Conservation (phyloP, 1,140 invertebrate species). For the Dendrolimus punctatus region DNA sequence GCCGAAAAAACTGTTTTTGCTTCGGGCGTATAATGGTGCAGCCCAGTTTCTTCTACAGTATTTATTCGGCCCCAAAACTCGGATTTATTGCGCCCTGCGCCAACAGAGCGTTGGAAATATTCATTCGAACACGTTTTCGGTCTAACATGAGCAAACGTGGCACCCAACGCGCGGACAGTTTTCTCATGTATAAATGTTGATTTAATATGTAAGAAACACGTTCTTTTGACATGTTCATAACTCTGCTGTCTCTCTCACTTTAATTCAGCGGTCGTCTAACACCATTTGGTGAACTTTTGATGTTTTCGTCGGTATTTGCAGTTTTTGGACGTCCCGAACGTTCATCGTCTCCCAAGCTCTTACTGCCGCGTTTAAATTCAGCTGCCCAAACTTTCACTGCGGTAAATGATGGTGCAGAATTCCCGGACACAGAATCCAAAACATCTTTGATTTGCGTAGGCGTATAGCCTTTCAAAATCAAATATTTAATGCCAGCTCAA, state of each 20-base stretch:
- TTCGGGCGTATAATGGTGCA: slow-evolving; percentile 49
- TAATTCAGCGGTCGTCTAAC: not conserved
- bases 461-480: not conserved
- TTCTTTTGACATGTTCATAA: not conserved
- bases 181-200: not conserved
- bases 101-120: too few species aligned
- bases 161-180: slow-evolving; percentile 1
- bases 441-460: slow-evolving; percentile 17
- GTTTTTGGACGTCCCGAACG: slow-evolving; percentile 14
- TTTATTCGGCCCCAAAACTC: slow-evolving; percentile 35
- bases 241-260: not conserved
- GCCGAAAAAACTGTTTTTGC: too few species aligned
- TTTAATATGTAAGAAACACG: not conserved
- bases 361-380: slow-evolving; percentile 42
- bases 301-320: not conserved
- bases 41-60: slow-evolving; percentile 54
- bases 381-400: slow-evolving; percentile 32
- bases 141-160: too few species aligned
- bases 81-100: not conserved
- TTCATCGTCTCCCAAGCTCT: slow-evolving; percentile 23
- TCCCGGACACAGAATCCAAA: slow-evolving; percentile 21
- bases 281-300: slow-evolving; percentile 1
- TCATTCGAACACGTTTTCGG: too few species aligned
- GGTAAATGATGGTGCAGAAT: slow-evolving; percentile 8
- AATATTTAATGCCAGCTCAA: too few species aligned